phyloP scores from a whole-genome alignment of 2,797 vertebrate genomes.

The Pelobates cultripes region DNA sequence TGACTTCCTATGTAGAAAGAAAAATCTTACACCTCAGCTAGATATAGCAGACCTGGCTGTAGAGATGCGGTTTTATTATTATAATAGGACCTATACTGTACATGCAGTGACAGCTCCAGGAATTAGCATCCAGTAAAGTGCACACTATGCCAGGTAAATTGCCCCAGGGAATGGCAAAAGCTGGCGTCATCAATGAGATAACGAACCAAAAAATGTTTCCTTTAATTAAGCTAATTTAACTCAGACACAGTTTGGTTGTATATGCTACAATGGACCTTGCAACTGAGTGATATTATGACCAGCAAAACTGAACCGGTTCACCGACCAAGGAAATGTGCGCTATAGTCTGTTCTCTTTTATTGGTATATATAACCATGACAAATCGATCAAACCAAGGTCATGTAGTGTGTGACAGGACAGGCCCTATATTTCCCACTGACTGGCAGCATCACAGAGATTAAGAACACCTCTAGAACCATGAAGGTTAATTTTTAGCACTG shows the following conservation, averaged over 20 bases:
- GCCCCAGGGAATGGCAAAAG: slow-evolving; percentile 19
- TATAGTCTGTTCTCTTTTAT: background rate
- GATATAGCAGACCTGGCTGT: background rate
- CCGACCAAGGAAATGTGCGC: background rate
- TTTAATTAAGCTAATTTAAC: background rate
- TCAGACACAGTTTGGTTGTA: background rate
- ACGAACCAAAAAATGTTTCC: slow-evolving; percentile 4
- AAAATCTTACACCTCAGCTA: slow-evolving; percentile 10
- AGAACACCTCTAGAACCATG: background rate
- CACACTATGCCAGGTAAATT: background rate
- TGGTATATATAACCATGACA: background rate
- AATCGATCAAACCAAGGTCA: background rate
- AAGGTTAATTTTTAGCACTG: too few species aligned
- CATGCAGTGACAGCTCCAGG: slow-evolving; percentile 26
- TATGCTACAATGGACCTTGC: background rate
- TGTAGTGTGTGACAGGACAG: background rate
- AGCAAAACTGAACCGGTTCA: background rate
- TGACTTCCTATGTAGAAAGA: too few species aligned
- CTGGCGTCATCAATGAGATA: slow-evolving; percentile 36
- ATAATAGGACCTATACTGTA: slow-evolving; percentile 10
- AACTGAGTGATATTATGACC: background rate
- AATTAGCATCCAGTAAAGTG: slow-evolving; percentile 18
- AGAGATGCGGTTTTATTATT: slow-evolving; percentile 12
- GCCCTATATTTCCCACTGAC: background rate
- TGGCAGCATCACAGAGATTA: background rate